These are phyloP conservation scores for Sarcophaga bullata DNA, from an alignment of 1,140 invertebrate genomes.

Conservation along the genomic window DNA sequence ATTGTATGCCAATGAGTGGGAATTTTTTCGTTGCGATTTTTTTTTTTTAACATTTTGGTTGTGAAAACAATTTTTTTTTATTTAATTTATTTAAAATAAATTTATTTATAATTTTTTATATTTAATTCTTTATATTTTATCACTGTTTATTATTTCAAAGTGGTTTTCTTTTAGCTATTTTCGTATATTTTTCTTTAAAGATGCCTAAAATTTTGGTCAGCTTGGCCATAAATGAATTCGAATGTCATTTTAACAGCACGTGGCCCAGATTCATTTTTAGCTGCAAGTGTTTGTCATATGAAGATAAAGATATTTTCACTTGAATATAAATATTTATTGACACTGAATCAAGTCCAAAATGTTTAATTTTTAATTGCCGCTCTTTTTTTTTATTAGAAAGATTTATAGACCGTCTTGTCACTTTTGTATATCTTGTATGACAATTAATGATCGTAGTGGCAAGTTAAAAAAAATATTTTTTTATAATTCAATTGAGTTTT, in stretches of 20 bases:
- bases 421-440: no score
- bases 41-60: neutral
- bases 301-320: no score
- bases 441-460: no score
- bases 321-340: no score
- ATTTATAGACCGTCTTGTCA: no score
- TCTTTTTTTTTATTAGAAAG: no score
- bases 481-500: no score
- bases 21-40: neutral
- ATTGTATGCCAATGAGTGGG: slow-evolving; percentile 4
- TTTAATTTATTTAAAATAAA: neutral
- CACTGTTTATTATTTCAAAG: neutral
- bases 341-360: no score
- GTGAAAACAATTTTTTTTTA: neutral
- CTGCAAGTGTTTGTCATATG: no score
- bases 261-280: neutral
- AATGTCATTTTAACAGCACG: neutral
- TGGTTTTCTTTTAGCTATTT: neutral
- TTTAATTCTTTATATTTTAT: no score
- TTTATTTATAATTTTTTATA: neutral
- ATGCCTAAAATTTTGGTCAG: neutral
- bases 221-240: neutral
- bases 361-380: no score
- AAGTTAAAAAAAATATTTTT: no score
- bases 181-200: neutral